Base-by-base conservation (phyloP, 2,797 vertebrate genomes). In the Cuculus canorus region DNA sequence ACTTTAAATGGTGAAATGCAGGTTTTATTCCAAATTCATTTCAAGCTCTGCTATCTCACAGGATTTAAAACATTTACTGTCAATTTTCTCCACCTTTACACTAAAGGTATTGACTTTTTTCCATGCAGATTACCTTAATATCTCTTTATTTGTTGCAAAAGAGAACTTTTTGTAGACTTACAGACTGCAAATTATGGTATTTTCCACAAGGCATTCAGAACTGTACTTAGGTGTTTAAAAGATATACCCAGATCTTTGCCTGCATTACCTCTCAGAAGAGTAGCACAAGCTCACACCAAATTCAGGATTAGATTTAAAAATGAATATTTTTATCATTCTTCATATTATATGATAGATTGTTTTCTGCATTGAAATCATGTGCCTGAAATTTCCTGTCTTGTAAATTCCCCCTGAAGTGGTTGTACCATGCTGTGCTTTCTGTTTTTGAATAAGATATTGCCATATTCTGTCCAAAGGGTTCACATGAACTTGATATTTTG, bases 131-230 rank as follows among this genome's bases (percentile, higher is more conserved):
- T 43, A 76, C 3, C 12, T 72, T 89, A 57, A 56, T 25, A 48
- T 71, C 17, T 39, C 18, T 37, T 19, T 57, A 43, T 64, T 60
- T 82, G 14, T 39, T 78, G 22, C n/a, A 61, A 48, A 85, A 80
- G 25, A n/a, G 6, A 50, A 53, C 7, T 8, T 90, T 80, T 89
- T 56, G 35, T 41, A 83, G 33, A 53, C 8, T 85, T 91, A 80
- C 11, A 72, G 63, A 11, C 43, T 82, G 24, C 7, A 92, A 86
- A 82, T 52, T 21, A 27, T 5, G 4, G 7, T 28, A 53, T 82
- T 95, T 95, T 35, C 10, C 81, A 75, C n/a, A 94, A 93, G 41
- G 17, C 60, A 48, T 92, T 97, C 80, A 79, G 60, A 83, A 57
- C 64, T 60, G 18, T 91, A 48, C 47, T 90, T 54, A n/a, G 22